These are phyloP conservation scores for Dendrolimus punctatus DNA, from an alignment of 1,140 invertebrate genomes.

Conservation along the genomic window DNA sequence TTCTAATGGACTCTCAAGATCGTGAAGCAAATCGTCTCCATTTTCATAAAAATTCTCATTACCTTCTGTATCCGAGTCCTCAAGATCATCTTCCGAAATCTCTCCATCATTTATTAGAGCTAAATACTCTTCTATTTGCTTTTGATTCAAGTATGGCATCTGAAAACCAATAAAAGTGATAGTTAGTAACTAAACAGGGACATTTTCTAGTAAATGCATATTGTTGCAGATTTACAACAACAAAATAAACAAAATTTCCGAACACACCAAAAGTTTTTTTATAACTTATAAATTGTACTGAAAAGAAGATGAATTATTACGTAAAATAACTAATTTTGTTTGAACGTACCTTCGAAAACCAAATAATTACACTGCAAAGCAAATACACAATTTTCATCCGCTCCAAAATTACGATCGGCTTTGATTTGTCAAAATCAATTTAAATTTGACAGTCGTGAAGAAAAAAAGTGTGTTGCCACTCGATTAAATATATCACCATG, in stretches of 20 bases:
- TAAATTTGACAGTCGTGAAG: constrained; percentile 30
- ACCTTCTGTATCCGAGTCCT: no score
- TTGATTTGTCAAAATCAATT: constrained; percentile 32
- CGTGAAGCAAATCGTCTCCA: no score
- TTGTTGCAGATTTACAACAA: no score
- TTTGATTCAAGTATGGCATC: no score
- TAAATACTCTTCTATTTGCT: no score
- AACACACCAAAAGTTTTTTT: constrained; percentile 30
- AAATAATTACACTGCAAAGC: constrained; percentile 33
- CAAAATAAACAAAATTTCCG: constrained; percentile 29
- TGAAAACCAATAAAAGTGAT: no score
- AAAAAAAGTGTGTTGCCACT: constrained; percentile 32
- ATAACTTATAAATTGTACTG: constrained; percentile 30
- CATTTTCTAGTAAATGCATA: no score
- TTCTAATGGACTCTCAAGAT: no score
- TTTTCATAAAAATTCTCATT: no score
- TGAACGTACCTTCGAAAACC: constrained; percentile 31
- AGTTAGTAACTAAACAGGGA: no score
- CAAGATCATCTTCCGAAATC: no score
- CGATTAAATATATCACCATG: constrained; percentile 28
- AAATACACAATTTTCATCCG: constrained; percentile 35
- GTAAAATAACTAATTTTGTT: constrained; percentile 34
- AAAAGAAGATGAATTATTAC: constrained; percentile 31
- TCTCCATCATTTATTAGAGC: no score
- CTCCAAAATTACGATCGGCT: constrained; percentile 33